Evolutionary conservation across 35 echinoderm and acorn worm genomes (phyloP).

Genomic region (Apostichopus parvimensis): DNA sequence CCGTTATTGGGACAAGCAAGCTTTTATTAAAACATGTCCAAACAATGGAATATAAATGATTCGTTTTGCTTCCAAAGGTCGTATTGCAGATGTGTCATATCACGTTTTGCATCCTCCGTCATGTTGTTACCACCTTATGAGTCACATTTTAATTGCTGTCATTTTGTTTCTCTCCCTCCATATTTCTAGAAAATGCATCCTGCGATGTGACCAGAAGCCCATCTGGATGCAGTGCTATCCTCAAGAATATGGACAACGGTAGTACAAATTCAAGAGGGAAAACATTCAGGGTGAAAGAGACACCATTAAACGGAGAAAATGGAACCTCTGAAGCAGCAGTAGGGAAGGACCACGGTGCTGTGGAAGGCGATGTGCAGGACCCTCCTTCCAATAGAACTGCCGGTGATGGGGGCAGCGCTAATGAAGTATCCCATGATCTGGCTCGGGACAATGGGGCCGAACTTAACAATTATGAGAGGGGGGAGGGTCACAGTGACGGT

Average conservation of each 20-base stretch:
- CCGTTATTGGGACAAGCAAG: too few species aligned
- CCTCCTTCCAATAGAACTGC: background rate
- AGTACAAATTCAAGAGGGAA: background rate
- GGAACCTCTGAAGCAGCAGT: background rate
- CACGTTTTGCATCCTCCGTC: too few species aligned
- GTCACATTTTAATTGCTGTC: background rate
- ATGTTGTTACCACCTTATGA: too few species aligned
- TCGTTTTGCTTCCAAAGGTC: too few species aligned
- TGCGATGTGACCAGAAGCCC: background rate
- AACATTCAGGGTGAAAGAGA: conserved; percentile 4
- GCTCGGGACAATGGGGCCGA: background rate
- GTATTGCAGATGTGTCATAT: too few species aligned
- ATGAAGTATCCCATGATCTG: background rate
- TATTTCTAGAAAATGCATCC: background rate
- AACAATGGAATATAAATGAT: too few species aligned
- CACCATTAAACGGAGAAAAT: conserved; percentile 3
- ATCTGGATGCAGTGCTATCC: background rate
- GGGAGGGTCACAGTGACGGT: background rate
- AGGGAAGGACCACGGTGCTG: background rate
- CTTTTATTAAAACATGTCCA: too few species aligned
- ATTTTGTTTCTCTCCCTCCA: background rate
- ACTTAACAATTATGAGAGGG: background rate
- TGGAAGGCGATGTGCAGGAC: background rate
- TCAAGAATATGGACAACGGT: background rate
- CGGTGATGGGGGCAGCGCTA: background rate